Conservation (phyloP, 2,888 invertebrate genomes). For the Megalurothrips usitatus region DNA sequence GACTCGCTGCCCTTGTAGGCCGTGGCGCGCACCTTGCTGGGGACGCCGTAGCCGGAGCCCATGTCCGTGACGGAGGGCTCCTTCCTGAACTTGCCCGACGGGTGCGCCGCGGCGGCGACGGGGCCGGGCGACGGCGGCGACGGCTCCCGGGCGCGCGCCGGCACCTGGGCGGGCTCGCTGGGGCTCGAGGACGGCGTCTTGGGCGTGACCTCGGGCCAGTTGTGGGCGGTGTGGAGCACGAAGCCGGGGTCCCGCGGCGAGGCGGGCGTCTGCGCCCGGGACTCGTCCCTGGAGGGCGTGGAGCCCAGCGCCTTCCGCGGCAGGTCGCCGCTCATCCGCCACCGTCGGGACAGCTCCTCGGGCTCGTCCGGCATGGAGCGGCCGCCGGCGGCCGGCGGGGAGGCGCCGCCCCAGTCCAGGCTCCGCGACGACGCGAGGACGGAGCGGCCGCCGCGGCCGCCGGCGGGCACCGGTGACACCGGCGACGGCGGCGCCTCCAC, state of each 20-base stretch:
- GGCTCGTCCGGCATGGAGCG: neutral
- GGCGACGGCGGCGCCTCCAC: neutral
- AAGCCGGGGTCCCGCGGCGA: constrained; percentile 61
- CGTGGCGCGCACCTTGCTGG: constrained; percentile 5
- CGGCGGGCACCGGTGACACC: neutral
- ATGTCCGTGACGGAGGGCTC: neutral
- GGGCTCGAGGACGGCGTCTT: constrained; percentile 9
- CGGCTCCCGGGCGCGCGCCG: neutral
- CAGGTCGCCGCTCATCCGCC: constrained; percentile 13
- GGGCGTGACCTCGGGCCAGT: constrained; percentile 51
- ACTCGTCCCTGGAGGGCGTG: neutral
- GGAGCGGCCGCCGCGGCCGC: neutral
- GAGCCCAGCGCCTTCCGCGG: neutral
- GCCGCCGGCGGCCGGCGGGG: neutral
- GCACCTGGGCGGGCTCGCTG: constrained; percentile 5
- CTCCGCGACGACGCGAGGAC: neutral
- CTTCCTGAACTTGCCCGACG: constrained; percentile 13
- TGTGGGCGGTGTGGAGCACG: constrained; percentile 65
- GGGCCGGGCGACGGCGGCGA: neutral
- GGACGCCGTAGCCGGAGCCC: constrained; percentile 12
- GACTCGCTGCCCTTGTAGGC: constrained; percentile 1
- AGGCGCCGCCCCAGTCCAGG: constrained; percentile 19
- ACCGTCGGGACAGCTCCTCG: constrained; percentile 4
- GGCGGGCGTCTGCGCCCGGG: constrained; percentile 27
- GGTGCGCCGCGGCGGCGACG: neutral